Evolutionary conservation across 2,113 vertebrate species (phyloP).

Genomic region (Pongo abelii): DNA sequence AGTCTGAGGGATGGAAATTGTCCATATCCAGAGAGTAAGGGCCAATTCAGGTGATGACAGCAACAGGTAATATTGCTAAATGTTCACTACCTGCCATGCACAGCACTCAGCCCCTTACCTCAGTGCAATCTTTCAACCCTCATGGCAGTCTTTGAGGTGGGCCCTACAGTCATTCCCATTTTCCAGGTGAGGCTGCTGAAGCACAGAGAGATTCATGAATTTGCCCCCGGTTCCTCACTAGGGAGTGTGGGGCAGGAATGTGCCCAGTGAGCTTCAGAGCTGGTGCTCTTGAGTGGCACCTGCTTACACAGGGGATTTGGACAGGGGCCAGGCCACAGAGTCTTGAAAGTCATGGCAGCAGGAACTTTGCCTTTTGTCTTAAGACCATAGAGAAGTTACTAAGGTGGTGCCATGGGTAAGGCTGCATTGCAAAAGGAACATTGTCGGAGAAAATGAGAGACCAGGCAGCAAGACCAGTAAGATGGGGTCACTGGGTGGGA

Average conservation of each 20-base stretch:
- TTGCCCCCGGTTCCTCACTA: fast-evolving
- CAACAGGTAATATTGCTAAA: fast-evolving
- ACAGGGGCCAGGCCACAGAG: not conserved
- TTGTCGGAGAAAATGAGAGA: no score
- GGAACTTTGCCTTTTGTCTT: no score
- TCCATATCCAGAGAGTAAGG: not conserved
- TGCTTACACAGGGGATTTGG: fast-evolving
- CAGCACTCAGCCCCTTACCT: fast-evolving
- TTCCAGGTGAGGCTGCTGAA: no score
- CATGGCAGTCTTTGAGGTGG: fast-evolving
- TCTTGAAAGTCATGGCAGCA: fast-evolving
- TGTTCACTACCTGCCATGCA: not conserved
- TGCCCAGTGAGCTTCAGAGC: fast-evolving
- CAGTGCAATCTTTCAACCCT: fast-evolving
- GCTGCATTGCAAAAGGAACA: not conserved
- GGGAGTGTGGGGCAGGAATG: no score
- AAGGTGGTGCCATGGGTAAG: fast-evolving
- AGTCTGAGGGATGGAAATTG: not conserved
- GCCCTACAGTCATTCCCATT: no score
- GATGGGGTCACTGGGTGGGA: not conserved
- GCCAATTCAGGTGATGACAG: fast-evolving
- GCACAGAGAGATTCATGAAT: not conserved
- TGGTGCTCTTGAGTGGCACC: fast-evolving
- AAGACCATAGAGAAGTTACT: fast-evolving
- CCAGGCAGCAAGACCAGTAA: not conserved